Evolutionary conservation across 2,888 invertebrate species (phyloP).

Genomic region (Pristionchus maxplancki): DNA sequence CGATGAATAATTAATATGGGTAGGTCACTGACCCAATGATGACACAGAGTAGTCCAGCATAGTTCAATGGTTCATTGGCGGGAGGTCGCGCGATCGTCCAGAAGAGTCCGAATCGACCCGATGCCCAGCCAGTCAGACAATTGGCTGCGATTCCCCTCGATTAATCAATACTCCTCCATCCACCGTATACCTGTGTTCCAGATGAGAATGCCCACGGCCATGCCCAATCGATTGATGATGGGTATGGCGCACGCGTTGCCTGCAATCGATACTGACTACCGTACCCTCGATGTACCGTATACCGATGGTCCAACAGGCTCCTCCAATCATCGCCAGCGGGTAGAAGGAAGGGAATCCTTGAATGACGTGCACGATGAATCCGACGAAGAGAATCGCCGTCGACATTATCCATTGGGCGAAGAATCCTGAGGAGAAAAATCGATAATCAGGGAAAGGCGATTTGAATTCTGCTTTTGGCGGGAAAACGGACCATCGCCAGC

Average conservation of each 20-base stretch:
- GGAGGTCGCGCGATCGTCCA: conserved; percentile 68
- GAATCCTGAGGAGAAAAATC: conserved; percentile 77
- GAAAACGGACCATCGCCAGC: conserved; percentile 78
- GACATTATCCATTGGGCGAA: conserved; percentile 81
- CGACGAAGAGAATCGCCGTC: conserved; percentile 78
- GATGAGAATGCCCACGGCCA: conserved; percentile 79
- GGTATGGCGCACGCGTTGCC: conserved; percentile 80
- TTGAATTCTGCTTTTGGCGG: neutral
- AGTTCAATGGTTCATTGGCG: conserved; percentile 67
- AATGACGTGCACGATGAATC: conserved; percentile 77
- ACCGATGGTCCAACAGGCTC: conserved; percentile 80
- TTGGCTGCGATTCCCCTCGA: conserved; percentile 69
- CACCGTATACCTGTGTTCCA: conserved; percentile 78
- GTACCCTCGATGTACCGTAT: conserved; percentile 37
- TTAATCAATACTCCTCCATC: neutral
- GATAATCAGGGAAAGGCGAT: neutral
- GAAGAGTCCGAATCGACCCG: conserved; percentile 76
- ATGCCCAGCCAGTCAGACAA: conserved; percentile 80
- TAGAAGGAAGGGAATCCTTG: conserved; percentile 78
- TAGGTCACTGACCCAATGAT: conserved; percentile 66
- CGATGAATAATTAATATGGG: neutral
- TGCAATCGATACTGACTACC: conserved; percentile 55
- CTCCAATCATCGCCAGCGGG: conserved; percentile 80
- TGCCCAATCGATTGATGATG: conserved; percentile 77
- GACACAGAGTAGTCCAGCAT: conserved; percentile 70